phyloP scores from a whole-genome alignment of 2,888 invertebrate species.

The Catocala sponsa region DNA sequence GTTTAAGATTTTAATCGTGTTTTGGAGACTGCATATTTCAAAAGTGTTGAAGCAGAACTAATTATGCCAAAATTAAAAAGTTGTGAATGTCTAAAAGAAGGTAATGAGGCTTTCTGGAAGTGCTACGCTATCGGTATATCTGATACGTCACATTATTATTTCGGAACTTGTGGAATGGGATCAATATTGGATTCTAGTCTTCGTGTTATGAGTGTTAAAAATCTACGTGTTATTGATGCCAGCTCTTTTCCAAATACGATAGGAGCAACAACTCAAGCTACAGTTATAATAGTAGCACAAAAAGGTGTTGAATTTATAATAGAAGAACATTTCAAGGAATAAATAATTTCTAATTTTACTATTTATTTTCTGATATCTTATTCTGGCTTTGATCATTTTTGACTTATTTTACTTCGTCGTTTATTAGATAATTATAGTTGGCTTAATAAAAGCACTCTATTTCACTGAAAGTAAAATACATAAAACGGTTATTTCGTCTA shows the following conservation, averaged over 20 bases:
- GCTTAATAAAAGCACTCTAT: no score
- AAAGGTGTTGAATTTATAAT: background rate
- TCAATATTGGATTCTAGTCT: slow-evolving; percentile 36
- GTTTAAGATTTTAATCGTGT: slow-evolving; percentile 30
- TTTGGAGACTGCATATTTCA: slow-evolving; percentile 25
- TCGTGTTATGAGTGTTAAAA: slow-evolving; percentile 16
- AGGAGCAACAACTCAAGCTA: slow-evolving; percentile 16
- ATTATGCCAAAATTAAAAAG: slow-evolving; percentile 20
- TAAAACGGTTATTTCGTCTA: no score
- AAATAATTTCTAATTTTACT: background rate
- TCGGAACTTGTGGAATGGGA: slow-evolving; percentile 29
- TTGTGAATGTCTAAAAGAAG: slow-evolving; percentile 19
- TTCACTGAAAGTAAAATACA: no score
- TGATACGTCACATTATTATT: slow-evolving; percentile 20
- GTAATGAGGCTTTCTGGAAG: slow-evolving; percentile 28
- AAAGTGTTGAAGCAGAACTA: slow-evolving; percentile 24
- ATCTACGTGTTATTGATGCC: slow-evolving; percentile 19
- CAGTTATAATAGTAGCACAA: slow-evolving; percentile 7
- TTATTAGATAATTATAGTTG: no score
- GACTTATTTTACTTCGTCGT: no score
- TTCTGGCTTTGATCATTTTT: no score
- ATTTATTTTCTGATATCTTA: no score
- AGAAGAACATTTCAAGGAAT: background rate
- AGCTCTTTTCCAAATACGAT: slow-evolving; percentile 24
- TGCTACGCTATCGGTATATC: slow-evolving; percentile 31